A percentile compares a stretch with the other conserved stretches of the same genome.
Evolutionary conservation across 2,113 vertebrate species (phyloP).

Genomic region (Ctenodactylus gundi): DNA sequence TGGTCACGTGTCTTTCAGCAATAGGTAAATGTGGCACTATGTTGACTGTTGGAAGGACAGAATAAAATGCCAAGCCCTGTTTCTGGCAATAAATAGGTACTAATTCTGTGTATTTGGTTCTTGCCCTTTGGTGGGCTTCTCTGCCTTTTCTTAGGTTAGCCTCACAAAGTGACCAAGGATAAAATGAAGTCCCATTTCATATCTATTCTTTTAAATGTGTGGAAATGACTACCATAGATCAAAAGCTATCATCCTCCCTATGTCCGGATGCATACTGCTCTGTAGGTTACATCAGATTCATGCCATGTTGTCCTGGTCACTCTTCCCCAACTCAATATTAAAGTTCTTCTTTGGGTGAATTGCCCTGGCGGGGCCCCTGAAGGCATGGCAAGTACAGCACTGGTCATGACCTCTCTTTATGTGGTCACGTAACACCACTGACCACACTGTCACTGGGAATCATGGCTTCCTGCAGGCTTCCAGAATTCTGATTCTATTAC

Average conservation of each 20-base stretch:
- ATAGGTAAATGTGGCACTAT: background rate
- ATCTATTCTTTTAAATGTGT: background rate
- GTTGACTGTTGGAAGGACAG: background rate
- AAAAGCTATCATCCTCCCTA: no score
- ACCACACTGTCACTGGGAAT: accelerated
- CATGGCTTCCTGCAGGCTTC: background rate
- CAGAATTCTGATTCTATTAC: background rate
- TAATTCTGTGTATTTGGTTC: background rate
- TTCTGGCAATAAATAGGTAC: background rate
- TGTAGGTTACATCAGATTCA: background rate
- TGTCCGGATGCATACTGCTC: no score
- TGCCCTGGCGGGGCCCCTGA: background rate
- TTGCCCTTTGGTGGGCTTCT: background rate
- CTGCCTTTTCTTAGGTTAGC: background rate
- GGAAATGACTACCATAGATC: background rate
- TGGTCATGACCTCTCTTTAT: no score
- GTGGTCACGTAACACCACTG: background rate
- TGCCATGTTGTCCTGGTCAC: background rate
- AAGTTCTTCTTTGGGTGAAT: background rate
- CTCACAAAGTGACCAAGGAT: background rate
- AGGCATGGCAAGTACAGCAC: accelerated
- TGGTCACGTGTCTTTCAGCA: background rate
- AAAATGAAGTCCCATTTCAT: background rate
- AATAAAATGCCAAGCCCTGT: background rate
- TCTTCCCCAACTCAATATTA: background rate